A percentile compares a stretch with the other conserved stretches of the same genome.
These are phyloP conservation scores for Phrynocephalus guinanensis DNA, from an alignment of 2,797 vertebrate species.

Conservation along the genomic window DNA sequence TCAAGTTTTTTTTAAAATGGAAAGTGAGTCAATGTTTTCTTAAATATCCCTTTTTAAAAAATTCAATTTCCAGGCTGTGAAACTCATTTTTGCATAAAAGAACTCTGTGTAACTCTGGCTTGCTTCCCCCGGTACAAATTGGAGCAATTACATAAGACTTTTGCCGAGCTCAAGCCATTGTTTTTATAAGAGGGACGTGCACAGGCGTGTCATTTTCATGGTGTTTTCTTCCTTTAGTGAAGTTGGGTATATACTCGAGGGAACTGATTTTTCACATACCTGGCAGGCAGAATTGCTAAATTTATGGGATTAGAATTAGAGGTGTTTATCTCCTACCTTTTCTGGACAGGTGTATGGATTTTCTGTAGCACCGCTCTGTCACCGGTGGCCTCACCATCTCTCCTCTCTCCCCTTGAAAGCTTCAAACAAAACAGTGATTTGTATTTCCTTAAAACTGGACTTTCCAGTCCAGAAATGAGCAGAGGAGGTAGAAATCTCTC, in stretches of 20 bases:
- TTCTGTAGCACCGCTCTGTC: not conserved
- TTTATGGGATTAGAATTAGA: not conserved
- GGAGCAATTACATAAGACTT: not conserved
- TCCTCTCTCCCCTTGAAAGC: fast-evolving
- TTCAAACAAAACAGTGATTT: not conserved
- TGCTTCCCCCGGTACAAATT: not conserved
- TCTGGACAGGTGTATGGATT: not conserved
- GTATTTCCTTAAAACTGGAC: not conserved
- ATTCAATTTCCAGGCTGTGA: no score
- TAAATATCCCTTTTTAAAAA: not conserved
- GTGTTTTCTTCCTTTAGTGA: not conserved
- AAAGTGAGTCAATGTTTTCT: no score
- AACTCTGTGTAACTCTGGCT: not conserved
- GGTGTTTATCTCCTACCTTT: not conserved
- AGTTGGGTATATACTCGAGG: not conserved
- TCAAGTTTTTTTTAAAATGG: no score
- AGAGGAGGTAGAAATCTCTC: not conserved
- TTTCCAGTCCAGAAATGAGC: not conserved
- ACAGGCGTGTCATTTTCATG: not conserved
- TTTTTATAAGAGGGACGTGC: not conserved
- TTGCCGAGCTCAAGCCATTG: no score
- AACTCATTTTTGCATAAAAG: not conserved
- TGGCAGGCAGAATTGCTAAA: not conserved
- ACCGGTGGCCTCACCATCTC: fast-evolving
- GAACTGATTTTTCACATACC: no score